Base-by-base conservation (phyloP, 2,113 vertebrate species). In the Peromyscus maniculatus region DNA sequence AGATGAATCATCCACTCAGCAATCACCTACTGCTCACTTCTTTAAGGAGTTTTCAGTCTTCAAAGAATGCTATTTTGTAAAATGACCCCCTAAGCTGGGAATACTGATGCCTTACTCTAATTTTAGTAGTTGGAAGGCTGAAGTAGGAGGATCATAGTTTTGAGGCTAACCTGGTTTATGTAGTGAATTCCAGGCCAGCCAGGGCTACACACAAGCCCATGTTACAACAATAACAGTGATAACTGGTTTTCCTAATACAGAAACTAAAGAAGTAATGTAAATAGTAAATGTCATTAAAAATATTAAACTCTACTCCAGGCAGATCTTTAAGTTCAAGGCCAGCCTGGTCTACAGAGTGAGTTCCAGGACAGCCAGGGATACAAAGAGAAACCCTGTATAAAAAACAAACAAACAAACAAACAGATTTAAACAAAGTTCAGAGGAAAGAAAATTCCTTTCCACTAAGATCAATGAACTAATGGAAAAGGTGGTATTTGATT, bases 41-140 rank as follows among this genome's bases (percentile, higher is more conserved):
- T 86, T 91, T 94, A 89, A 93, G 69, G 59, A 91, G 16, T 7
- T 31, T 59, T 72, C 5, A 87, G 66, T n/a, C 59, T 92, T 62
- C 19, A 59, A 87, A 75, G 66, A 93, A 28, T 9, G 59, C 66
- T 10, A 71, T 75, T 55, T 80, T 67, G 72, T 28, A 86, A 77
- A 88, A 36, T 74, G 26, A 33, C 28, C 59, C 39, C 17, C 39
- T 24, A 28, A 91, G 4, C 24, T n/a, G 57, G 87, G 22, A 57
- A 28, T 89, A 57, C n/a, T 17, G 26, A 52, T 74, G 24, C 15
- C 15, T 89, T 17, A 39, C 24, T 21, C 31, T 57, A 89, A 39
- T 89, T 39, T 52, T 39, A 24, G 22, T 72, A 89, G 36, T 57
- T 74, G 49, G 52, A 16, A 89, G 69, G 15, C n/a, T 71, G 46